phyloP scores from a whole-genome alignment of 1,140 invertebrate species.

The Prorops nasuta region DNA sequence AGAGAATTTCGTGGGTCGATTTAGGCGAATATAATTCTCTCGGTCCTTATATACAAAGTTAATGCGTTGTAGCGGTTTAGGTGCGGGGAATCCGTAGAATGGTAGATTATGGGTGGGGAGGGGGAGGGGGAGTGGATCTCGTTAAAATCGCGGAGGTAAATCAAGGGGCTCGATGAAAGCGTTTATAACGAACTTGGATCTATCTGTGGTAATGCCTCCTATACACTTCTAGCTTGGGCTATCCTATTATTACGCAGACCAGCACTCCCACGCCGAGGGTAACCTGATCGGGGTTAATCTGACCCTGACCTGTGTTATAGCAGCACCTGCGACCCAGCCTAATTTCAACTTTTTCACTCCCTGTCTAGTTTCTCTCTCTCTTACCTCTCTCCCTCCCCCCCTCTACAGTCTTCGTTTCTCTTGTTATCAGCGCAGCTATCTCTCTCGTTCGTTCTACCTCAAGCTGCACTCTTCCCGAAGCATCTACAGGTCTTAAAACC shows the following conservation, averaged over 20 bases:
- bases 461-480: too few relatives aligned
- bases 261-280: slow-evolving; percentile 55
- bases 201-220: slow-evolving; percentile 13
- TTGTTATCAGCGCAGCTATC: slow-evolving; percentile 1
- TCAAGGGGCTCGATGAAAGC: slow-evolving; percentile 32
- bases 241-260: slow-evolving; percentile 51
- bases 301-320: slow-evolving; percentile 49
- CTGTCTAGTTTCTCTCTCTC: slow-evolving; percentile 19
- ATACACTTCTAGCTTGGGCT: slow-evolving; percentile 31
- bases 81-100: slow-evolving; percentile 7
- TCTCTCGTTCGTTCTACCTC: too few relatives aligned
- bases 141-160: slow-evolving; percentile 26
- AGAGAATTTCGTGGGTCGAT: too few relatives aligned
- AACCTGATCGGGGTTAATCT: slow-evolving; percentile 56
- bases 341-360: slow-evolving; percentile 42
- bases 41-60: slow-evolving; percentile 19
- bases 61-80: slow-evolving; percentile 15
- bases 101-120: background rate
- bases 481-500: too few relatives aligned
- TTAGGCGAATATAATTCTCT: too few relatives aligned
- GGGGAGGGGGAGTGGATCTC: too few relatives aligned
- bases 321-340: slow-evolving; percentile 43
- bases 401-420: slow-evolving; percentile 5
- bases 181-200: slow-evolving; percentile 33
- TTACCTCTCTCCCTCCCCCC: slow-evolving; percentile 8